Evolutionary conservation across 2,888 invertebrate genomes (phyloP).

Genomic region (Lasioglossum leucozonium): DNA sequence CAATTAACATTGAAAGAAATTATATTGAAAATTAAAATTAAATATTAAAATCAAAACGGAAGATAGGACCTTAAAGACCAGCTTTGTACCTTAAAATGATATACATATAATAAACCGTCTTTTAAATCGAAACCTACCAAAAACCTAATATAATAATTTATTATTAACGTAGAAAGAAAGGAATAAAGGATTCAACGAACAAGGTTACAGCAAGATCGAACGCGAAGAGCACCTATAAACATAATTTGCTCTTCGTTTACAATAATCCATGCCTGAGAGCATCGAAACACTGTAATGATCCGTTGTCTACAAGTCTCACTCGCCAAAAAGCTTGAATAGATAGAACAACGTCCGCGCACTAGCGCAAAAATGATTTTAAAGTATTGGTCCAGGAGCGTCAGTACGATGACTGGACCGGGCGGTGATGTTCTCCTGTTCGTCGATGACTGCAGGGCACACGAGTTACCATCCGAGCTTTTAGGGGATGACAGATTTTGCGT

Average conservation of each 20-base stretch:
- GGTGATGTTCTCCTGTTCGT: conserved; percentile 2
- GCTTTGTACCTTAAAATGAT: no score
- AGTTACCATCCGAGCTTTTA: conserved; percentile 5
- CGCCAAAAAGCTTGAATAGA: neutral
- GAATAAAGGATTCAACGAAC: neutral
- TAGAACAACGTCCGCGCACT: neutral
- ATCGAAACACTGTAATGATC: neutral
- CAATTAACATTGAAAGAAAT: no score
- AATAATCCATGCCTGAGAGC: neutral
- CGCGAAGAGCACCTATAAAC: neutral
- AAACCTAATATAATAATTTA: neutral
- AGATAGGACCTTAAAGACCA: no score
- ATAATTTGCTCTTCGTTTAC: neutral
- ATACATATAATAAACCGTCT: no score
- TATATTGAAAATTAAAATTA: neutral
- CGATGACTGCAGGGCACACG: neutral
- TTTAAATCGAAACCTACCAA: no score
- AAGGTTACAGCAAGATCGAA: neutral
- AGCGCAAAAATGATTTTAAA: neutral
- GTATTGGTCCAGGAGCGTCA: neutral
- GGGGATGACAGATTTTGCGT: neutral
- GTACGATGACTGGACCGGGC: neutral
- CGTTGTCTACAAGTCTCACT: neutral
- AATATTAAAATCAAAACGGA: no score
- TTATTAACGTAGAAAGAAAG: neutral